Evolutionary conservation across 2,113 vertebrate genomes (phyloP).

Genomic region (Odobenus rosmarus): DNA sequence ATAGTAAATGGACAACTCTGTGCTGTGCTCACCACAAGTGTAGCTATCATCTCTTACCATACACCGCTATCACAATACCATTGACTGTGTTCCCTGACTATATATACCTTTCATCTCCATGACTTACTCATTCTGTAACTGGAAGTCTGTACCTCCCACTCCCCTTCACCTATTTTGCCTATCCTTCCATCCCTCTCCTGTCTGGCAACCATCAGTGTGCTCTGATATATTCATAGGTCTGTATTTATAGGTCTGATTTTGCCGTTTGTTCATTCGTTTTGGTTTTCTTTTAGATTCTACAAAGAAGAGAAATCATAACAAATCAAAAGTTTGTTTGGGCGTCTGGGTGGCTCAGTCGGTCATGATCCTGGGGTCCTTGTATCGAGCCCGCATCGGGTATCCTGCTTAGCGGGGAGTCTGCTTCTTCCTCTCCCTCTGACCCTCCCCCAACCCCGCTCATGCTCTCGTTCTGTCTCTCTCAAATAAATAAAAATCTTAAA

Average conservation of each 20-base stretch:
- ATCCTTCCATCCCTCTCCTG: background rate
- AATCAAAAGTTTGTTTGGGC: no score
- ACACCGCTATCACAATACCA: background rate
- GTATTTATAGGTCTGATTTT: background rate
- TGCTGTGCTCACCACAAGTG: background rate
- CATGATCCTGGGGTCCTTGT: no score
- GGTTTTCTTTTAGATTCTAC: background rate
- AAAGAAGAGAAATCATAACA: background rate
- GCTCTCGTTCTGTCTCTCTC: background rate
- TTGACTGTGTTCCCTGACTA: background rate
- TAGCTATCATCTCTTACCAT: background rate
- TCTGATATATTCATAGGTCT: background rate
- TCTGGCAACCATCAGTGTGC: background rate
- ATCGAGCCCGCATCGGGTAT: no score
- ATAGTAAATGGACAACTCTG: background rate
- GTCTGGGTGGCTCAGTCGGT: no score
- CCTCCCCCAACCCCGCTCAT: background rate
- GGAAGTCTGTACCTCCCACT: background rate
- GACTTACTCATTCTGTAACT: background rate
- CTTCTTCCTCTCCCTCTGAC: no score
- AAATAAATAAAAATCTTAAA: background rate
- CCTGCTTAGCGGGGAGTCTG: no score
- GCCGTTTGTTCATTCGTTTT: background rate
- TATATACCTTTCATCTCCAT: background rate
- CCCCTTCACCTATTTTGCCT: background rate